Conservation (phyloP, 1,140 invertebrate genomes). For the Vanessa tameamea region DNA sequence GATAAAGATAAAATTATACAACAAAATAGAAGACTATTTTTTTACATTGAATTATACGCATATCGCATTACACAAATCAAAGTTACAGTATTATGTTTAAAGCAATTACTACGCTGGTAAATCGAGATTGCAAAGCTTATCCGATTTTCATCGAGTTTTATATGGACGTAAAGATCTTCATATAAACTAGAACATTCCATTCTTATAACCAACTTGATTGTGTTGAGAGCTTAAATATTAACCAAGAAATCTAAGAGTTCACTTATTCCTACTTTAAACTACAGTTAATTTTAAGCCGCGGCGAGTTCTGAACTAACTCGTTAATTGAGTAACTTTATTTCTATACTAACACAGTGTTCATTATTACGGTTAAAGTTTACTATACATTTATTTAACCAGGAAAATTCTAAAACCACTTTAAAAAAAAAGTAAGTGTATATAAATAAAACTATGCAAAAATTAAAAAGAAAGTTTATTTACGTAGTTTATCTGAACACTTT, state of each 20-base stretch:
- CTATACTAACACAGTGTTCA: neutral
- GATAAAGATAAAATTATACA: too few species aligned
- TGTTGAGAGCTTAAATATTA: neutral
- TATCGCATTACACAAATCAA: too few species aligned
- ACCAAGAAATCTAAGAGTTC: constrained; percentile 1
- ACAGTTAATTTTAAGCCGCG: constrained; percentile 7
- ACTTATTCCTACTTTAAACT: neutral
- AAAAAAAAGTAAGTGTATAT: neutral
- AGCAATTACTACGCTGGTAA: too few species aligned
- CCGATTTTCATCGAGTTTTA: too few species aligned
- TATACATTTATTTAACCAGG: neutral
- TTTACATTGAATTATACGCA: too few species aligned
- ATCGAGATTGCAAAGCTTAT: too few species aligned
- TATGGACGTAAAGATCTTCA: too few species aligned
- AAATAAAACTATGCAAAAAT: neutral
- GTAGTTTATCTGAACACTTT: neutral
- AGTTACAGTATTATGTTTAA: too few species aligned
- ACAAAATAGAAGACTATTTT: too few species aligned
- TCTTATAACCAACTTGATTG: neutral
- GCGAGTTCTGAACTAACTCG: neutral
- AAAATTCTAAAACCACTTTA: neutral
- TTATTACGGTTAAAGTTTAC: neutral
- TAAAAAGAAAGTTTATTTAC: neutral
- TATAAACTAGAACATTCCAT: neutral
- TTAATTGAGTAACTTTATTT: constrained; percentile 12